A percentile compares a stretch with the other conserved stretches of the same genome.
phyloP scores from a whole-genome alignment of 2,113 vertebrate genomes.

The Vicugna pacos region DNA sequence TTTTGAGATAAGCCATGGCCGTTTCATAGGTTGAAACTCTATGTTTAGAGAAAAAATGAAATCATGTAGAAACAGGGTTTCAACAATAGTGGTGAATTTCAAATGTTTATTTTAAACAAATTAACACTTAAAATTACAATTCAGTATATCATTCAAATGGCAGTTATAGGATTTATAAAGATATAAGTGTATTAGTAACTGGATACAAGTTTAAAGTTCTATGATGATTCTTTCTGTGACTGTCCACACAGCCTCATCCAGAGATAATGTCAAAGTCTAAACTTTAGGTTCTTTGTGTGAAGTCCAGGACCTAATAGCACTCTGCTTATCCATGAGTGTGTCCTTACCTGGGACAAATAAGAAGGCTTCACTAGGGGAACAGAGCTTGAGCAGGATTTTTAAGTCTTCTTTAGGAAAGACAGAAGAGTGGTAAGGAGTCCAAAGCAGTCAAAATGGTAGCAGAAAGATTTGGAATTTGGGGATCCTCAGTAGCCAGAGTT shows the following conservation, averaged over 20 bases:
- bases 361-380: neutral
- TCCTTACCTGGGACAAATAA: neutral
- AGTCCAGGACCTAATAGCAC: neutral
- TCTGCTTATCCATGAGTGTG: neutral
- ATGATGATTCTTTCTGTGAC: neutral
- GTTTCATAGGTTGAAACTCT: neutral
- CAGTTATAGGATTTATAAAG: neutral
- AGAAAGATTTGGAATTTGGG: neutral
- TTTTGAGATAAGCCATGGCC: neutral
- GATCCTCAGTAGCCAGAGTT: neutral
- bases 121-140: slow-evolving; percentile 2
- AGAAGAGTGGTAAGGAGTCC: neutral
- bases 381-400: neutral
- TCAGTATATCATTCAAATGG: neutral
- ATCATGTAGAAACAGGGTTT: neutral
- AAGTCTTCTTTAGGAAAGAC: neutral
- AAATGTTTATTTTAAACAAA: slow-evolving; percentile 57
- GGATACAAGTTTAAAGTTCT: neutral
- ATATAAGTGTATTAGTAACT: neutral
- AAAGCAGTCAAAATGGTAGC: neutral
- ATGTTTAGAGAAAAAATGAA: slow-evolving; percentile 1
- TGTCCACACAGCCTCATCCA: neutral
- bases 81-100: neutral
- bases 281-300: neutral
- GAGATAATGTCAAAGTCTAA: neutral